These are phyloP conservation scores for Dolomedes plantarius DNA, from an alignment of 2,888 invertebrate species.

Conservation along the genomic window DNA sequence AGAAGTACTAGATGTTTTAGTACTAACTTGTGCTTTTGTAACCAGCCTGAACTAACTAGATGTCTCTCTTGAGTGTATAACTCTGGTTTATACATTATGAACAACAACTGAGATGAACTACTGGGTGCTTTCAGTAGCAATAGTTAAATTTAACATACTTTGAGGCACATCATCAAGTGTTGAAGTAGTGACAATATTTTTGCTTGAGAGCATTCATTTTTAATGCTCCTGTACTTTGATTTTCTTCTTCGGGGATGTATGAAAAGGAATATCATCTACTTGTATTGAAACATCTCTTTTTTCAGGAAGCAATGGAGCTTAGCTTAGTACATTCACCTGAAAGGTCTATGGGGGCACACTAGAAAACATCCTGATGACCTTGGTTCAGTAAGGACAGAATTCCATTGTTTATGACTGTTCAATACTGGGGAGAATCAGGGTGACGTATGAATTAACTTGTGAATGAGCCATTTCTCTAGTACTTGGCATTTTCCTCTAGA, in stretches of 20 bases:
- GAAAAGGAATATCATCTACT: constrained; percentile 55
- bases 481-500: constrained; percentile 45
- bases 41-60: constrained; percentile 61
- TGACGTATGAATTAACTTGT: constrained; percentile 41
- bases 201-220: constrained; percentile 34
- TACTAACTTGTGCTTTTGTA: constrained; percentile 76
- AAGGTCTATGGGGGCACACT: constrained; percentile 53
- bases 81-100: constrained; percentile 66
- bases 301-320: constrained; percentile 44
- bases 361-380: constrained; percentile 35
- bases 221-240: constrained; percentile 1
- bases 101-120: constrained; percentile 46
- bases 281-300: constrained; percentile 59
- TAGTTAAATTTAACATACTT: constrained; percentile 45
- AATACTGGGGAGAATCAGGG: constrained; percentile 37
- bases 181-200: constrained; percentile 12
- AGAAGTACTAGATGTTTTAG: constrained; percentile 74
- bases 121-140: constrained; percentile 35
- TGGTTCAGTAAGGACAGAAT: constrained; percentile 28
- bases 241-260: constrained; percentile 27
- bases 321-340: constrained; percentile 59
- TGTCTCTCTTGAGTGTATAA: constrained; percentile 66
- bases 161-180: constrained; percentile 44
- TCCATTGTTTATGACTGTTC: constrained; percentile 41
- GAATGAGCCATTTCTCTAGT: constrained; percentile 29